A percentile compares a stretch with the other conserved stretches of the same genome.
These are phyloP conservation scores for Malurus splendens DNA, from an alignment of 2,797 vertebrate species.

Conservation along the genomic window DNA sequence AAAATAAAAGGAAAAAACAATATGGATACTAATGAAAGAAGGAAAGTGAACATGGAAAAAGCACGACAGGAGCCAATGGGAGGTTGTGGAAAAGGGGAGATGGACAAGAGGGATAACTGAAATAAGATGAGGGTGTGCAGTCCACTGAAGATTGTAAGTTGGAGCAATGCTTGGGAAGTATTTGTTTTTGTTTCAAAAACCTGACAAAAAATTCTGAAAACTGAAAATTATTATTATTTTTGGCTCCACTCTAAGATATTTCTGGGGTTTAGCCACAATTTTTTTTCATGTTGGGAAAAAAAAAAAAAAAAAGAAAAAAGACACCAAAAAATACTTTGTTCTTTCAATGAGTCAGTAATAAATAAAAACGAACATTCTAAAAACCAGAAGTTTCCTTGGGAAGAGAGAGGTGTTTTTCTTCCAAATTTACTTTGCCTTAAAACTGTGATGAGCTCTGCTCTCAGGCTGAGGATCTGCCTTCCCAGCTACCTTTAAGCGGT, in stretches of 20 bases:
- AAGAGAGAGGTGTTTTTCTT: slow-evolving; percentile 24
- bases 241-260: slow-evolving; percentile 14
- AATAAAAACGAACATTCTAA: slow-evolving; percentile 20
- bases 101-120: not conserved
- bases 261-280: slow-evolving; percentile 31
- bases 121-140: not conserved
- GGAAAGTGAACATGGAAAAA: not conserved
- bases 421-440: slow-evolving; percentile 24
- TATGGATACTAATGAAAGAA: not conserved
- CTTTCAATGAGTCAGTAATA: slow-evolving; percentile 52
- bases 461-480: not conserved
- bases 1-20: too few species aligned
- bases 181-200: slow-evolving; percentile 47
- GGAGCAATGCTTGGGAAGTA: not conserved
- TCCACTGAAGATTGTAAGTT: not conserved
- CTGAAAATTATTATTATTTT: slow-evolving; percentile 53
- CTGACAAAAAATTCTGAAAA: slow-evolving; percentile 44
- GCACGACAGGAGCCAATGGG: not conserved
- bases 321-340: slow-evolving; percentile 41
- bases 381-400: slow-evolving; percentile 42
- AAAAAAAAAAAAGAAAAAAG: slow-evolving; percentile 2
- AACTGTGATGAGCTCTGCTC: not conserved
- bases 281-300: not conserved
- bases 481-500: slow-evolving; percentile 19
- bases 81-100: not conserved